A percentile compares a stretch with the other conserved stretches of the same genome.
Conservation (phyloP, 1,140 invertebrate species). For the Phymorhynchus buccinoides region DNA sequence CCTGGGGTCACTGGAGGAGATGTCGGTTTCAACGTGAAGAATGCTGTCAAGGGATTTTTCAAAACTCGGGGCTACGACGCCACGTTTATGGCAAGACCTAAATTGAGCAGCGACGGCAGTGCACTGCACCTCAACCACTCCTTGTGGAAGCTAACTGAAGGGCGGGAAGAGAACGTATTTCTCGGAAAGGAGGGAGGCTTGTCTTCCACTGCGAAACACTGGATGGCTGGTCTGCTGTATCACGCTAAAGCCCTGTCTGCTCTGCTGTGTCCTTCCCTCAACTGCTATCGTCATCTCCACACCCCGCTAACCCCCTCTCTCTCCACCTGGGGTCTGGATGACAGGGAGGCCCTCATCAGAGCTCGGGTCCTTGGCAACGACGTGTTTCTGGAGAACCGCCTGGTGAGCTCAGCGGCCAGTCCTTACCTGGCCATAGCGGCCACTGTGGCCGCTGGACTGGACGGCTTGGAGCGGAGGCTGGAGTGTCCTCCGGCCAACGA, state of each 20-base stretch:
- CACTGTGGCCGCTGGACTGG: conserved; percentile 55
- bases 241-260: conserved; percentile 48
- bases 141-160: no score
- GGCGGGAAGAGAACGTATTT: no score
- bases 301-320: conserved; percentile 27
- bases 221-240: conserved; percentile 51
- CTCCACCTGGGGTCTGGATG: conserved; percentile 49
- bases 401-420: conserved; percentile 48
- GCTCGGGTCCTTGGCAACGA: conserved; percentile 7
- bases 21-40: no score
- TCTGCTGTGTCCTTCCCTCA: conserved; percentile 51
- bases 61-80: no score
- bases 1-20: no score
- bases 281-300: conserved; percentile 51
- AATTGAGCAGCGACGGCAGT: no score
- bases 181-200: no score
- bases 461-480: conserved; percentile 50
- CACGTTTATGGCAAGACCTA: no score
- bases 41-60: no score
- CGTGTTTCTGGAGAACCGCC: conserved; percentile 54
- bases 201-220: conserved; percentile 44
- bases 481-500: conserved; percentile 29
- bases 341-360: conserved; percentile 27
- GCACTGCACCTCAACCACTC: no score
- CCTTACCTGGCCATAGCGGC: conserved; percentile 55